Percentiles rank a stretch among this genome's conserved stretches.
Conservation (phyloP, 37 sponge, comb jelly and placozoan species). For the Beroe ovata region DNA sequence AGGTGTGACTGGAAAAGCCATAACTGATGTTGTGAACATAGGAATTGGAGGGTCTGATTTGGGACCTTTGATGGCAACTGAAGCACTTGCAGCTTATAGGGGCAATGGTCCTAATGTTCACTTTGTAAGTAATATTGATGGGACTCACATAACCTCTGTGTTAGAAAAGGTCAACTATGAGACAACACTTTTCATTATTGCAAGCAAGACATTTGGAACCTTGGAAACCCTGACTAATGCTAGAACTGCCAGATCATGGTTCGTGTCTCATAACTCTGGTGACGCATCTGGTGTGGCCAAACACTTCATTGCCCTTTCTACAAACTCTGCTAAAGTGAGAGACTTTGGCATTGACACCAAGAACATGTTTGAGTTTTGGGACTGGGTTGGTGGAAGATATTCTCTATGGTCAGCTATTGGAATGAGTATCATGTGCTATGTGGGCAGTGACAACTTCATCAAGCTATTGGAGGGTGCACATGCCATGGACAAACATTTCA, state of each 20-base stretch:
- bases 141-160: conserved; percentile 90
- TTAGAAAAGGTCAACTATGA: conserved; percentile 75
- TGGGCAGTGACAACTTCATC: conserved; percentile 97
- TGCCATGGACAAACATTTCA: conserved; percentile 92
- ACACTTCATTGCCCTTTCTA: conserved; percentile 99
- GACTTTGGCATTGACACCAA: conserved; percentile 93
- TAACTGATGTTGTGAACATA: conserved; percentile 99
- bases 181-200: conserved; percentile 90
- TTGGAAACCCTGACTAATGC: conserved; percentile 99
- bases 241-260: conserved; percentile 89
- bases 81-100: conserved; percentile 92
- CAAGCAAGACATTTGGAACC: conserved; percentile 98
- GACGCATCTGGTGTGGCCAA: conserved; percentile 82
- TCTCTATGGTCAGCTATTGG: conserved; percentile 99
- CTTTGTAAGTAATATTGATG: conserved; percentile 97
- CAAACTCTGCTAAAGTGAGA: conserved; percentile 90
- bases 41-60: conserved; percentile 99
- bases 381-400: conserved; percentile 99
- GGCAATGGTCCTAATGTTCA: conserved; percentile 85
- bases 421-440: conserved; percentile 84
- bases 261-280: conserved; percentile 77
- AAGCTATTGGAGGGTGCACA: conserved; percentile 92
- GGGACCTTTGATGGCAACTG: conserved; percentile 97
- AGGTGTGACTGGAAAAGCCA: conserved; percentile 87
- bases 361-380: conserved; percentile 99